These are phyloP conservation scores for Manis crassicaudata DNA, from an alignment of 2,797 vertebrate genomes.

Conservation along the genomic window DNA sequence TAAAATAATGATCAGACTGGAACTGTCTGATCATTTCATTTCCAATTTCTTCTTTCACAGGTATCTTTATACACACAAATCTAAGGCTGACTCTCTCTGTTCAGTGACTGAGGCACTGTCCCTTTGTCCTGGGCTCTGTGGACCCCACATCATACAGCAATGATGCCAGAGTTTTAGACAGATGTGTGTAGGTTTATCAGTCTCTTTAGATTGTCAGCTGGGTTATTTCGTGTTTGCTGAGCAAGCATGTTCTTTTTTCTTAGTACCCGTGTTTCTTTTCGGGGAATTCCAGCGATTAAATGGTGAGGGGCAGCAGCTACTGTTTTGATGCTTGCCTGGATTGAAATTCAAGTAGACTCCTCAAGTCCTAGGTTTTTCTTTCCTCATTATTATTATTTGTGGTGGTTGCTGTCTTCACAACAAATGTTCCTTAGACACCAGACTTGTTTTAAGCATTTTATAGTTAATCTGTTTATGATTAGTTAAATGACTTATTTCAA, in stretches of 20 bases:
- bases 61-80: not conserved
- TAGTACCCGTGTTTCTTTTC: not conserved
- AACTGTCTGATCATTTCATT: not conserved
- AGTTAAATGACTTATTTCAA: not conserved
- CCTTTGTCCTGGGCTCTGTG: too few species aligned
- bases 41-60: not conserved
- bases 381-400: not conserved
- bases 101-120: not conserved
- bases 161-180: not conserved
- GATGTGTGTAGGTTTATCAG: not conserved
- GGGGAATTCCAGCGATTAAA: not conserved
- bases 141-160: not conserved
- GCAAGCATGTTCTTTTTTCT: not conserved
- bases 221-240: not conserved
- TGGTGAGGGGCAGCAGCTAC: not conserved
- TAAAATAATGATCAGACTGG: slow-evolving; percentile 37
- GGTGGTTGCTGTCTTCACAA: not conserved
- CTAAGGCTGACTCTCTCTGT: not conserved
- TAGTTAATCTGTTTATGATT: not conserved
- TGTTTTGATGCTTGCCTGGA: not conserved
- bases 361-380: not conserved
- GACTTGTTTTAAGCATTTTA: not conserved
- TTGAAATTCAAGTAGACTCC: not conserved
- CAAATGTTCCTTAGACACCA: not conserved
- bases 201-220: not conserved